Evolutionary conservation across 2,113 vertebrate species (phyloP).

Genomic region (Lipotes vexillifer): DNA sequence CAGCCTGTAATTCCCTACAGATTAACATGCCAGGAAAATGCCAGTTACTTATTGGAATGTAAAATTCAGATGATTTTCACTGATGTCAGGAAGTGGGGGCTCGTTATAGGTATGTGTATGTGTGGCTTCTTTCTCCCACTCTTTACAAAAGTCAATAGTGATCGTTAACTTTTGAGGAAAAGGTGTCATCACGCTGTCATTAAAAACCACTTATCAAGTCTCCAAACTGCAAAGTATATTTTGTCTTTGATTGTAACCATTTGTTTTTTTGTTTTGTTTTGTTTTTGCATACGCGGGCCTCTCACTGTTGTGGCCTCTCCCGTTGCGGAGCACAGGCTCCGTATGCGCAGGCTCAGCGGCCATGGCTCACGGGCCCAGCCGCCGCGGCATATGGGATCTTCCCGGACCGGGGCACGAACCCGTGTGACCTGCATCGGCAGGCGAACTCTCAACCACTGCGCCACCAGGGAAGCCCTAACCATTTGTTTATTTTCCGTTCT

Average conservation of each 20-base stretch:
- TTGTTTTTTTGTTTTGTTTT: too few relatives aligned
- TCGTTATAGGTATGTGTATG: accelerated
- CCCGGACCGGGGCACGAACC: too few relatives aligned
- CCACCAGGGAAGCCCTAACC: too few relatives aligned
- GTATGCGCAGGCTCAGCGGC: too few relatives aligned
- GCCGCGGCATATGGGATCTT: too few relatives aligned
- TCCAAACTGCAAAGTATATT: neutral
- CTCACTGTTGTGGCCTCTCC: too few relatives aligned
- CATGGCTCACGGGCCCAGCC: too few relatives aligned
- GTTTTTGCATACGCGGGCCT: too few relatives aligned
- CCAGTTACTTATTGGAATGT: neutral
- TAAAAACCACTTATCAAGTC: neutral
- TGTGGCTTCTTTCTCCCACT: neutral
- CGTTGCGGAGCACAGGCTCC: too few relatives aligned
- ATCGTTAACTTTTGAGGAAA: neutral
- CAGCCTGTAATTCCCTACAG: conserved; percentile 4
- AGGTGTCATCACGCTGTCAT: neutral
- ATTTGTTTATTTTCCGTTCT: neutral
- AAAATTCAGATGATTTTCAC: neutral
- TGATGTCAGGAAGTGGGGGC: neutral
- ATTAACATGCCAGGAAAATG: conserved; percentile 21
- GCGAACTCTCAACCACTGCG: too few relatives aligned
- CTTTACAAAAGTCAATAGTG: neutral
- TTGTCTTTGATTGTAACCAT: neutral
- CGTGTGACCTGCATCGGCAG: too few relatives aligned